Percentiles rank a stretch among this genome's conserved stretches.
Conservation (phyloP, 2,888 invertebrate species). For the Agrochola circellaris region DNA sequence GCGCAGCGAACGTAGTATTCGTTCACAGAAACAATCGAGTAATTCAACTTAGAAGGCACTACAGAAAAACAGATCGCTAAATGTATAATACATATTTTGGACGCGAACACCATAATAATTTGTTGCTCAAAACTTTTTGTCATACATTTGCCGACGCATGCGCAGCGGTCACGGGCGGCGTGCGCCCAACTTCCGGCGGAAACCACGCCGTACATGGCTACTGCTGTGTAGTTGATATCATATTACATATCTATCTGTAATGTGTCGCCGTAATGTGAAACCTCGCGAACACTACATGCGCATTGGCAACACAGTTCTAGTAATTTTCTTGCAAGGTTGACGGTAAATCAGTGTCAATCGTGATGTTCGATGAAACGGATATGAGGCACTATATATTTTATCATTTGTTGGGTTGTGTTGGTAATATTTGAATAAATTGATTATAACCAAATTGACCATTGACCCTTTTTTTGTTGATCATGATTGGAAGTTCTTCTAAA, state of each 20-base stretch:
- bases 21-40: conserved; percentile 5
- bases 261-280: conserved; percentile 73
- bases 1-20: conserved; percentile 7
- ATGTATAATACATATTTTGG: conserved; percentile 49
- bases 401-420: conserved; percentile 71
- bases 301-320: conserved; percentile 71
- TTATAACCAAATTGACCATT: not conserved
- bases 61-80: conserved; percentile 25
- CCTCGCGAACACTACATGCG: conserved; percentile 55
- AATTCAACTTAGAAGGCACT: conserved; percentile 25
- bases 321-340: conserved; percentile 79
- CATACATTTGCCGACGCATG: conserved; percentile 70
- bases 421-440: conserved; percentile 57
- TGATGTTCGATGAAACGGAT: conserved; percentile 70
- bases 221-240: conserved; percentile 71
- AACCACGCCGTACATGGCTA: conserved; percentile 81
- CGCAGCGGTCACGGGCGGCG: conserved; percentile 86
- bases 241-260: conserved; percentile 71
- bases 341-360: conserved; percentile 82
- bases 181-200: conserved; percentile 89
- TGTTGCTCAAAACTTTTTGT: conserved; percentile 65
- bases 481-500: not conserved
- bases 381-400: conserved; percentile 71
- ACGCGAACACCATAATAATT: conserved; percentile 50
- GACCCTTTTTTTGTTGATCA: not conserved